A percentile compares a stretch with the other conserved stretches of the same genome.
Evolutionary conservation across 1,140 invertebrate species (phyloP).

Genomic region (Megalopta genalis): DNA sequence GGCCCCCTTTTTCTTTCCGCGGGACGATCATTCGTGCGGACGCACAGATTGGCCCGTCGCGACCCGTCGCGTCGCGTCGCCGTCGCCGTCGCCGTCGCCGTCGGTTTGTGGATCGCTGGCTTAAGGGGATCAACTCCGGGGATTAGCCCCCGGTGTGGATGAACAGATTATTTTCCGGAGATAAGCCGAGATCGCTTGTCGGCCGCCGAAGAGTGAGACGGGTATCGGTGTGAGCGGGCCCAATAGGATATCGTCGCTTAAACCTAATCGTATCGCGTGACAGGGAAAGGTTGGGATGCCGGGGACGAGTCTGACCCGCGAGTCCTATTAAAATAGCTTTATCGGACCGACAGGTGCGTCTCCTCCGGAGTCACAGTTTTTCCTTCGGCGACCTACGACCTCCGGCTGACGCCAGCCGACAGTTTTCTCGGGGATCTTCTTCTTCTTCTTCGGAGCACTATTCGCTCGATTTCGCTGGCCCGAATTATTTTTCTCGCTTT

Average conservation of each 20-base stretch:
- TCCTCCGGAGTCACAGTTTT: not conserved
- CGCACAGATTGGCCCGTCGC: constrained; percentile 32
- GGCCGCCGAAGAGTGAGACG: constrained; percentile 9
- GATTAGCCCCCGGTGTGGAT: constrained; percentile 53
- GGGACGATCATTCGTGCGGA: constrained; percentile 46
- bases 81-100: not conserved
- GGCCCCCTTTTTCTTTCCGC: constrained; percentile 1
- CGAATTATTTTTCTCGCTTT: no score
- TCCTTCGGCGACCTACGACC: constrained; percentile 3
- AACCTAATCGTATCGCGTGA: constrained; percentile 39
- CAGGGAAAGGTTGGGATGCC: constrained; percentile 36
- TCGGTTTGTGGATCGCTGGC: constrained; percentile 38
- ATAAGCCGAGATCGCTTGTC: constrained; percentile 47
- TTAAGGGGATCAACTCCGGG: constrained; percentile 34
- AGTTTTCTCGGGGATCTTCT: no score
- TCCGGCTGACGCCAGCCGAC: no score
- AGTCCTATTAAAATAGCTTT: constrained; percentile 28
- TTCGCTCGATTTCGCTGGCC: no score
- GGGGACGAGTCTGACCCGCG: not conserved
- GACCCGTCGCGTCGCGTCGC: not conserved
- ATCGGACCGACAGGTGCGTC: constrained; percentile 10
- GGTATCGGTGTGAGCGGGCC: constrained; percentile 23
- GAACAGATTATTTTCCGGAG: constrained; percentile 48
- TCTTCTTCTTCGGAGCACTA: no score
- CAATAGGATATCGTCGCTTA: constrained; percentile 39